A percentile compares a stretch with the other conserved stretches of the same genome.
These are phyloP conservation scores for Tenebrosternarchus preto DNA, from an alignment of 2,113 vertebrate species.

Conservation along the genomic window DNA sequence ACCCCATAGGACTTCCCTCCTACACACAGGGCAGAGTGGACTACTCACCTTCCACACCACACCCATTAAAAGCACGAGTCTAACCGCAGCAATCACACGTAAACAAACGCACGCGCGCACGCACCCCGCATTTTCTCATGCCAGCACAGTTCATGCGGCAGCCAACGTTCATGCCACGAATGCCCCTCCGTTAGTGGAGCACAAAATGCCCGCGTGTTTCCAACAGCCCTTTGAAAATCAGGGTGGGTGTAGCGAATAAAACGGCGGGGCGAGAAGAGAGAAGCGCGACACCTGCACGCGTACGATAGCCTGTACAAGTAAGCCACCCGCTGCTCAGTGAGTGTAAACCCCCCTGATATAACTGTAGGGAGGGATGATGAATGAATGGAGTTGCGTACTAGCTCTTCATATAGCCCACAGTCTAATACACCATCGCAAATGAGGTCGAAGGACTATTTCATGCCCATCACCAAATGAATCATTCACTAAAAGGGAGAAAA, in stretches of 20 bases:
- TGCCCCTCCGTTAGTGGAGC: neutral
- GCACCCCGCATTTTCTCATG: constrained; percentile 25
- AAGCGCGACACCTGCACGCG: no score
- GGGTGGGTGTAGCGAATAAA: no score
- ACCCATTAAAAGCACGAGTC: constrained; percentile 29
- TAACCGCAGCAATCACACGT: constrained; percentile 45
- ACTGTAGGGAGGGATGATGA: neutral
- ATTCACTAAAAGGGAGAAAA: constrained; percentile 37
- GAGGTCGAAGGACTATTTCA: constrained; percentile 46
- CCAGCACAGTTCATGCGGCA: constrained; percentile 24
- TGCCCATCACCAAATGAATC: constrained; percentile 46
- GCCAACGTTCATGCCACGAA: no score
- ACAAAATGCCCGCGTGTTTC: no score
- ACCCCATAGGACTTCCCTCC: constrained; percentile 28
- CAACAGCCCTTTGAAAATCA: no score
- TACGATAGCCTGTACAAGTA: no score
- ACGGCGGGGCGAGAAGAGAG: no score
- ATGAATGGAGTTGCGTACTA: constrained; percentile 7
- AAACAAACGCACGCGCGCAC: constrained; percentile 1
- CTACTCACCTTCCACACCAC: constrained; percentile 15
- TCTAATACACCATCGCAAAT: constrained; percentile 47
- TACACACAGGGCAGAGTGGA: constrained; percentile 12
- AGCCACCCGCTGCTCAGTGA: no score
- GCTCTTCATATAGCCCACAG: constrained; percentile 38
- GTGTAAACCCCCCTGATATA: neutral